Base-by-base conservation (phyloP, 1,140 invertebrate genomes). In the Acromyrmex charruanus region DNA sequence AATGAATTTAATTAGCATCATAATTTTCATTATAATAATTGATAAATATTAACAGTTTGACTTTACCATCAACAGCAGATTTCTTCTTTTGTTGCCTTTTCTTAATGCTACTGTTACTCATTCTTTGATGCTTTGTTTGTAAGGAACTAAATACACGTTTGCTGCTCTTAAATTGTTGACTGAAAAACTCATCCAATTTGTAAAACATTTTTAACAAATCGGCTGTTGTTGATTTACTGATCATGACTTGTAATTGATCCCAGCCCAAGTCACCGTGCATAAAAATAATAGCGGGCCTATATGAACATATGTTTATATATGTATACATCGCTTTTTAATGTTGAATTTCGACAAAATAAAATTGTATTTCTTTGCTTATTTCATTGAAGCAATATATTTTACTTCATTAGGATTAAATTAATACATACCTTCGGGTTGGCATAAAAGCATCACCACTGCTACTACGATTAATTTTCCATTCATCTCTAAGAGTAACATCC, bases 101-200 rank as follows among this genome's bases (percentile, higher is more conserved):
- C 77, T 94, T 96, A 18, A 96, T 95, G 87, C 96, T 96, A 10
- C 94, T 95, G 18, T 94, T 96, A 28, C 92, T 95, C 21, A 93
- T 94, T 91, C 92, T 95, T 90, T 95, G 94, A 79, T 96, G 91
- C 55, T 95, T 94, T 16, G 96, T 96, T 92, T 97, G 97, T 0
- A 98, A 94, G 31, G 97, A 98, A 75, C 97, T 98, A 93, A 99
- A 98, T 7, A 99, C 98, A 7, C 98, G 96, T 94, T 98, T 98
- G 90, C 98, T 98, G 85, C 98, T 98, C 92, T 99, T 98, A 94
- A 99, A 99, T 95, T 99, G 98, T 93, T 99, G 98, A 66, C 97
- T 98, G 94, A 99, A 99, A 95, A 99, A 99, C 95, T 99, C 99
- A 92, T 99, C 99, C 10, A 99, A 96, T 94, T 99, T 99, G 77